Evolutionary conservation across 2,797 vertebrate species (phyloP), one percentile per base, ranked within the genome.

Genomic region (Siniperca obscura): DNA sequence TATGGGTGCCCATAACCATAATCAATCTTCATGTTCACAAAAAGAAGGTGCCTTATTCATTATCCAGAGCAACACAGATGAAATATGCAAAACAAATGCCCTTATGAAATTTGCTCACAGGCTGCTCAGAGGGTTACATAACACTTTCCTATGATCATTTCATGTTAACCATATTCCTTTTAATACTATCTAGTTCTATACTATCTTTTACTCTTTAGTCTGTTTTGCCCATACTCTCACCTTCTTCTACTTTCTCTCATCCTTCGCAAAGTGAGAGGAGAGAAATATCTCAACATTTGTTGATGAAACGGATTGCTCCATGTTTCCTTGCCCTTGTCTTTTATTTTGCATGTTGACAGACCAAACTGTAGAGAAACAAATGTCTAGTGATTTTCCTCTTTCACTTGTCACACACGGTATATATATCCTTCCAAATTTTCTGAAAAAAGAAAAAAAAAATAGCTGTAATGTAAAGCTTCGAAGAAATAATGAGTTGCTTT

Each of bases 161-260:
- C 13, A 56, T 68, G 5, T 71, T 30, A 65, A 62, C 30, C 77
- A 34, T 67, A 42, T 40, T 46, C 27, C 25, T 80, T 57, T 80
- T 44, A 86, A 42, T 59, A 75, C 52, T 55, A n/a, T 38, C 48
- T n/a, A 69, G 5, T 16, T 68, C 0, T 65, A 66, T 38, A 46
- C 62, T 11, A 56, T 72, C 78, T 86, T 84, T 65, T 60, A 90
- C 89, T 92, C 90, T 94, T 95, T 90, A 90, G 59, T 93, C 87
- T 91, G 89, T 89, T 94, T 93, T 93, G 88, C 79, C 87, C 89
- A 70, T 83, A 38, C 90, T 81, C 79, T 90, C 82, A 73, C 91
- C 87, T 89, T 92, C 90, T 61, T 90, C 92, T 76, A 94, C 94
- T 84, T 93, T 66, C 91, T 87, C 81, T 74, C 44, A 55, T 57